A percentile compares a stretch with the other conserved stretches of the same genome.
Evolutionary conservation across 2,888 invertebrate genomes (phyloP).

Genomic region (Slavum lentiscoides): DNA sequence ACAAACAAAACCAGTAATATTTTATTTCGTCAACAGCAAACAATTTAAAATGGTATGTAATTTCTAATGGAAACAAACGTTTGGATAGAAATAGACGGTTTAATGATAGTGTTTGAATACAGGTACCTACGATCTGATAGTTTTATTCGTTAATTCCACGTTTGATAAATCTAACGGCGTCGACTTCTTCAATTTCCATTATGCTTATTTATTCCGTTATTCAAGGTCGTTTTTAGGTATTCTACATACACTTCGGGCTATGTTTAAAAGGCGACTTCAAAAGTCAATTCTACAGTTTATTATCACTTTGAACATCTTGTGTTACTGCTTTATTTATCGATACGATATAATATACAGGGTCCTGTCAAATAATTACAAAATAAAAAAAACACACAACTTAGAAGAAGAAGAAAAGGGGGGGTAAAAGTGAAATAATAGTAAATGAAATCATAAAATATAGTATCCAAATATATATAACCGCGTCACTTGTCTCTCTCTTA

Average conservation of each 20-base stretch:
- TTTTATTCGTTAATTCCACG: constrained; percentile 7
- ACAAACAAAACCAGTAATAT: neutral
- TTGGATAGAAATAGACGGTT: neutral
- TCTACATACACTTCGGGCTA: neutral
- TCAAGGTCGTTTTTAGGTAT: neutral
- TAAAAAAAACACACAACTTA: too few relatives aligned
- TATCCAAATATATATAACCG: too few relatives aligned
- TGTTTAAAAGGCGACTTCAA: neutral
- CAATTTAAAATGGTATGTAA: neutral
- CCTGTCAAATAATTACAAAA: too few relatives aligned
- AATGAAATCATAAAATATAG: too few relatives aligned
- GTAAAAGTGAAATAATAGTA: too few relatives aligned
- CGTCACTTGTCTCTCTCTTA: too few relatives aligned
- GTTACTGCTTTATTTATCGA: neutral
- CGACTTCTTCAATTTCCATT: neutral
- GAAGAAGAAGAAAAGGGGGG: too few relatives aligned
- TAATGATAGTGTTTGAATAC: neutral
- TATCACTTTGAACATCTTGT: neutral
- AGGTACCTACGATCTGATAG: neutral
- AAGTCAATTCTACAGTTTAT: neutral
- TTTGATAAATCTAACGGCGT: neutral
- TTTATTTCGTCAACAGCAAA: neutral
- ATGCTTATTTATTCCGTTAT: neutral
- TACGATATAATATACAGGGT: too few relatives aligned
- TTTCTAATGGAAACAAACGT: neutral